Evolutionary conservation across 2,797 vertebrate species (phyloP), one percentile per base, ranked within the genome.

Genomic region (Sus cebifrons): DNA sequence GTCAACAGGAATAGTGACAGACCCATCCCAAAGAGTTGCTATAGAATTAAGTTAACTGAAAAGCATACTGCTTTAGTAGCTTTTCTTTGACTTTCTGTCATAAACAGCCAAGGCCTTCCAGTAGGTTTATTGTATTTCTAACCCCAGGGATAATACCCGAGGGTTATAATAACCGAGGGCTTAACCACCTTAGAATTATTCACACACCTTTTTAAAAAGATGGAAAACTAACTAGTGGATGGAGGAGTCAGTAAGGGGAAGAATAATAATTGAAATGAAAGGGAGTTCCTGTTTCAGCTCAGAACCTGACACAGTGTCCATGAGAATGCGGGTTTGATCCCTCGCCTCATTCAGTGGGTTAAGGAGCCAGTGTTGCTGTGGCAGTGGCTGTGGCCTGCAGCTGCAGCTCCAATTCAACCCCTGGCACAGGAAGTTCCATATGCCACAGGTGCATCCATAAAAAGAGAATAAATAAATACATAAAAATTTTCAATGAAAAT

Each of bases 191-290:
- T 85, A 84, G 29, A 52, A 87, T 32, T 62, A 89, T 2, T 32
- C 49, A 54, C 29, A 23, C 21, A n/a, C 12, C 14, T 71, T 96
- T 74, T 79, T 25, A 49, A 82, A 89, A 97, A 52, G 21, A 65
- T 52, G 6, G 25, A 81, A 86, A 94, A 68, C 14, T 44, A 91
- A 86, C 0, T n/a, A 8, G 25, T 78, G 29, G 12, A 64, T 62
- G 60, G 40, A 70, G n/a, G 13, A 87, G 18, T 91, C 2, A 13
- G 18, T 62, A 67, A 79, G 58, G 60, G 36, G 91, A 79, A 52
- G 10, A 79, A 52, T 9, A 90, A 52, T 65, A 56, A 74, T 58
- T 77, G 73, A 93, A 21, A 27, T 18, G 60, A 75, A 32, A 70
- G 44, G 20, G 15, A 49, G 44, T 49, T 49, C 44, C 44, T 49